Evolutionary conservation across 2,888 invertebrate species (phyloP).

Genomic region (Argyra leucocephala): DNA sequence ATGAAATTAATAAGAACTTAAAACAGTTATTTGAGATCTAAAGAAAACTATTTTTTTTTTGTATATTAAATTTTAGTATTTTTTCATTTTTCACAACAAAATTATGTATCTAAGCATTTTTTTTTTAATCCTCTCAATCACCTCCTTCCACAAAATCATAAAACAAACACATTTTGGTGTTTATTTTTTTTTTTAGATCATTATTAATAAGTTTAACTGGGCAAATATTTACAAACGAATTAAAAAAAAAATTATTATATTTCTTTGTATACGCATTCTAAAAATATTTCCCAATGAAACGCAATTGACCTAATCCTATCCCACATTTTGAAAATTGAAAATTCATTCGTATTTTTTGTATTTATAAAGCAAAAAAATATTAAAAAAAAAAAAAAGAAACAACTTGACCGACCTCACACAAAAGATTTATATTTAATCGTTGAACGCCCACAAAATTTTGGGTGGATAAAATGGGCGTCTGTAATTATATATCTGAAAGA

Average conservation of each 20-base stretch:
- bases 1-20: too few relatives aligned
- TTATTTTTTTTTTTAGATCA: background rate
- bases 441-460: slow-evolving; percentile 20
- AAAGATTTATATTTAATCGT: slow-evolving; percentile 21
- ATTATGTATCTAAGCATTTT: too few relatives aligned
- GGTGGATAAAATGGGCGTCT: slow-evolving; percentile 22
- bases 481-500: slow-evolving; percentile 19
- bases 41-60: too few relatives aligned
- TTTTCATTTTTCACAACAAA: too few relatives aligned
- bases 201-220: background rate
- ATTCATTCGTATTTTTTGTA: background rate
- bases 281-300: background rate
- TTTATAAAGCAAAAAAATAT: background rate
- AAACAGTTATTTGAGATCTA: too few relatives aligned
- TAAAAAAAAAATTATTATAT: background rate
- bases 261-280: background rate
- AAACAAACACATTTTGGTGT: background rate
- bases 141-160: background rate
- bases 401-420: slow-evolving; percentile 19
- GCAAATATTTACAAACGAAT: background rate
- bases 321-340: background rate
- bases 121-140: too few relatives aligned
- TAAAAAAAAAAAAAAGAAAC: background rate
- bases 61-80: too few relatives aligned
- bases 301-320: slow-evolving; percentile 3